These are phyloP conservation scores for Parapristionchus giblindavisi DNA, from an alignment of 2,888 invertebrate species.

Conservation along the genomic window DNA sequence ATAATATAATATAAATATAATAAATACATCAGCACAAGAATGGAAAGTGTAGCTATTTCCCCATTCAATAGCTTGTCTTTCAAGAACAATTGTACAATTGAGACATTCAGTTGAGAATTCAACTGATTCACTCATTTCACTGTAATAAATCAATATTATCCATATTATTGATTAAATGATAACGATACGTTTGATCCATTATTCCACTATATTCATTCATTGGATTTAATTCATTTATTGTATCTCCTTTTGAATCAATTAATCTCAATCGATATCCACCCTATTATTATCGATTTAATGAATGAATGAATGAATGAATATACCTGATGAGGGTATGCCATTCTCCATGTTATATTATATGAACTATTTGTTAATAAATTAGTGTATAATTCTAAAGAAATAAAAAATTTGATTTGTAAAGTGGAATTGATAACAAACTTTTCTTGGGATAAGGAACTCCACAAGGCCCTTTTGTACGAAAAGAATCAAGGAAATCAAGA, in stretches of 20 bases:
- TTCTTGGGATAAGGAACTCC: constrained; percentile 60
- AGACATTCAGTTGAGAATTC: constrained; percentile 46
- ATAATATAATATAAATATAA: background rate
- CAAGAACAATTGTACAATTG: constrained; percentile 83
- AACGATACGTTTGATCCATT: constrained; percentile 42
- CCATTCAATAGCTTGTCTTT: constrained; percentile 91
- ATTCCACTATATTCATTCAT: constrained; percentile 45
- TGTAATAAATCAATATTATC: constrained; percentile 19
- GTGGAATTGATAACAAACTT: constrained; percentile 40
- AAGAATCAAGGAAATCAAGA: constrained; percentile 64
- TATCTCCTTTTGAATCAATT: constrained; percentile 51
- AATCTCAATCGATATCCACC: constrained; percentile 58
- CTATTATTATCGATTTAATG: constrained; percentile 38
- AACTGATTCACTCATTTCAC: constrained; percentile 36
- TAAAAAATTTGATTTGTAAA: background rate
- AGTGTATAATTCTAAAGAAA: constrained; percentile 6
- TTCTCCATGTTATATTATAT: constrained; percentile 51
- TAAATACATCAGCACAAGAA: constrained; percentile 69
- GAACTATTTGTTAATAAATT: constrained; percentile 3
- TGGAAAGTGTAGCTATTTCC: constrained; percentile 85
- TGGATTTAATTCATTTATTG: constrained; percentile 54
- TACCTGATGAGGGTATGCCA: constrained; percentile 55
- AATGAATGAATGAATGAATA: no score
- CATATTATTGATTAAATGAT: background rate
- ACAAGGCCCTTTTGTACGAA: constrained; percentile 61